Evolutionary conservation across 2,113 vertebrate genomes (phyloP), one percentile per base, ranked within the genome.

Genomic region (Holacanthus passer): DNA sequence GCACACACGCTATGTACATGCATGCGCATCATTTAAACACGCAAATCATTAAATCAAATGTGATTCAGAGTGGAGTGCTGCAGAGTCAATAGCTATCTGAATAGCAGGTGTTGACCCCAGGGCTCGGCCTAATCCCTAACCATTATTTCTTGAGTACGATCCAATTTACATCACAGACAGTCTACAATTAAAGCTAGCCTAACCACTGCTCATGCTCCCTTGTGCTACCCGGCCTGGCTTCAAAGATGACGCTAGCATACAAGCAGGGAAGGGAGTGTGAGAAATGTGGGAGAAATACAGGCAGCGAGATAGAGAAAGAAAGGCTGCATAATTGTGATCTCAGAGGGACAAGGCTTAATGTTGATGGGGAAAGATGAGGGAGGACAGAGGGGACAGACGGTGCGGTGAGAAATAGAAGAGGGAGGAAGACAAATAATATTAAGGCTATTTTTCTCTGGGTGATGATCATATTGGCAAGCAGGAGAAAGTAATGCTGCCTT

Each of bases 71-170:
- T 72, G 60, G 83, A 86, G 64, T 72, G 81, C 82, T 62, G 68
- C 50, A 43, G 78, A 87, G 87, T 87, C 82, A 81, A 90, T 78
- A 79, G 86, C 82, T 70, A 41, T 77, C 32, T 87, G 78, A 88
- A 89, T 88, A 75, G 85, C 77, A 35, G 37, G 87, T 76, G 90
- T 88, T 89, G 90, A 94, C 92, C 94, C 85, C 16, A 1, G 72
- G 77, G 87, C 87, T 82, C 27, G 60, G 73, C 87, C 85, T 83
- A 86, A 93, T 90, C 89, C 81, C 55, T n/a, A 11, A 60, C 70
- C 88, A 93, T 94, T 93, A 93, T 89, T 90, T 91, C 85, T 84
- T 82, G 77, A 92, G 83, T 92, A 90, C 85, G 73, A 88, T 91
- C 87, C 91, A 88, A 94, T 94, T 93, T 92, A 74, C 87, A 85